phyloP scores from a whole-genome alignment of 2,797 vertebrate species.

The Hylomyscus alleni region DNA sequence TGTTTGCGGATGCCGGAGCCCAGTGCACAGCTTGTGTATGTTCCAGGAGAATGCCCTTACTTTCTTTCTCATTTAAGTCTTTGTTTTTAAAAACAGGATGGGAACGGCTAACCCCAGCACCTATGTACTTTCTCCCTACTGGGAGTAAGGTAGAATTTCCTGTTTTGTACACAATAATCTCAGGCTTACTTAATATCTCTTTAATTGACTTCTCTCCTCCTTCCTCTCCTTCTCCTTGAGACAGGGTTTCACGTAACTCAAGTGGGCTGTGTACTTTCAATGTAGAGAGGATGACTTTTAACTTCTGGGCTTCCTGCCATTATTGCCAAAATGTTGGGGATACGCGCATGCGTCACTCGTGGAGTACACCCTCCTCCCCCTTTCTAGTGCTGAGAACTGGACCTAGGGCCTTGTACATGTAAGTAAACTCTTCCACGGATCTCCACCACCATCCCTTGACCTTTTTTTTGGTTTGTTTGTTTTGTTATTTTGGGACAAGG shows the following conservation, averaged over 20 bases:
- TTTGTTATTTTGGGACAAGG: not conserved
- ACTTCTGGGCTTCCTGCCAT: not conserved
- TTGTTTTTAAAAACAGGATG: not conserved
- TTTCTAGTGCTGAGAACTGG: not conserved
- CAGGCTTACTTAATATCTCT: not conserved
- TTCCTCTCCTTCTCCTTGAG: not conserved
- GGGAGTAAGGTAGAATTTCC: not conserved
- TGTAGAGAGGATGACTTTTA: not conserved
- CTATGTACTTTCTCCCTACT: not conserved
- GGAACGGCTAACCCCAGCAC: not conserved
- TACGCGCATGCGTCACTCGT: not conserved
- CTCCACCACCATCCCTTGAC: not conserved
- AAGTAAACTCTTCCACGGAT: not conserved
- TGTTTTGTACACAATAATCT: conserved; percentile 43
- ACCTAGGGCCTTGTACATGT: not conserved
- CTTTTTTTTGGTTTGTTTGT: not conserved
- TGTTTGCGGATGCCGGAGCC: not conserved
- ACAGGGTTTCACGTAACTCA: not conserved
- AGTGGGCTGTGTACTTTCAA: not conserved
- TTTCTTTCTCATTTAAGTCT: not conserved
- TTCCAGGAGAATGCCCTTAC: not conserved
- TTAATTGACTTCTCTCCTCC: not conserved
- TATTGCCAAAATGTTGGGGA: not conserved
- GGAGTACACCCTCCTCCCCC: too few relatives aligned
- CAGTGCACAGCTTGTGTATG: not conserved